These are phyloP conservation scores for Phylloscopus collybita DNA, from an alignment of 2,797 vertebrate genomes.

Conservation along the genomic window DNA sequence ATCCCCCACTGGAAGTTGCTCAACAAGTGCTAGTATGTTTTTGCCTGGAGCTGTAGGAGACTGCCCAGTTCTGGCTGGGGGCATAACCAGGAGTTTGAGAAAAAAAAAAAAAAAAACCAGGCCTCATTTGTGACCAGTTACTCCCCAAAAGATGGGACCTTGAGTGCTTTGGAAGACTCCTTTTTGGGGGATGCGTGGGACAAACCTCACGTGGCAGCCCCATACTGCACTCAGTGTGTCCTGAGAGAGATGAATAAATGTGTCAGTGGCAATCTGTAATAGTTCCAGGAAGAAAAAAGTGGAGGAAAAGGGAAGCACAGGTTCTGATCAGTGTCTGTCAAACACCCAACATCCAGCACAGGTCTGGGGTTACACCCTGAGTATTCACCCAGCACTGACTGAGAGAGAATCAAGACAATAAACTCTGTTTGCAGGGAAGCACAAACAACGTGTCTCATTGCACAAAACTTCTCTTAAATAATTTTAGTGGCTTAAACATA, in stretches of 20 bases:
- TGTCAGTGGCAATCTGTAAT: background rate
- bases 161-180: rapidly evolving
- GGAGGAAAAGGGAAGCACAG: background rate
- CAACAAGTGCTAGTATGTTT: background rate
- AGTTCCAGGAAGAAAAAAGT: background rate
- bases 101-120: rapidly evolving
- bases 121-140: background rate
- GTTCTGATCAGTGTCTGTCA: background rate
- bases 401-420: background rate
- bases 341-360: background rate
- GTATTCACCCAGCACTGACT: background rate
- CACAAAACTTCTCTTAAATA: background rate
- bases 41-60: background rate
- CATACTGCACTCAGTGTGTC: background rate
- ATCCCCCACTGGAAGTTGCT: background rate
- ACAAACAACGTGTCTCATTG: background rate
- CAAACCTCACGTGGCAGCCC: background rate
- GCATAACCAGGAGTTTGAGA: background rate
- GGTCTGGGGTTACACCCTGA: background rate
- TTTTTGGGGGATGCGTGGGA: background rate
- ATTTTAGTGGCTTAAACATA: background rate
- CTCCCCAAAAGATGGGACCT: background rate
- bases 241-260: background rate
- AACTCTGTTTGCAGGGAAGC: background rate
- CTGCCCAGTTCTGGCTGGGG: background rate